phyloP scores from a whole-genome alignment of 2,113 vertebrate species.

The Macrotis lagotis region DNA sequence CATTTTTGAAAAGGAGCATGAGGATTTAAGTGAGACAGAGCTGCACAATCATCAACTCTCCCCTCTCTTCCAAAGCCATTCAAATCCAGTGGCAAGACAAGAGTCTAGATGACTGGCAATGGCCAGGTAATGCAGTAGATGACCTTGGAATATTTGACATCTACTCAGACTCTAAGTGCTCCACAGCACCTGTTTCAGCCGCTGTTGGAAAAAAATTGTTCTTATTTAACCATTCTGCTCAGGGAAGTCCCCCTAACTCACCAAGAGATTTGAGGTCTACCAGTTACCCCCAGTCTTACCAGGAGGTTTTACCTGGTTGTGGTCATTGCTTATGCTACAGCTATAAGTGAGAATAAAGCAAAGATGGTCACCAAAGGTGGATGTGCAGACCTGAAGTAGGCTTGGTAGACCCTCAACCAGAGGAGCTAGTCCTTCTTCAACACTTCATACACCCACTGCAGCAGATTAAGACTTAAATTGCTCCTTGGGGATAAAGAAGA shows the following conservation, averaged over 20 bases:
- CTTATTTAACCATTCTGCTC: background rate
- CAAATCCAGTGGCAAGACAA: background rate
- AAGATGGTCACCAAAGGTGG: background rate
- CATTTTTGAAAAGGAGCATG: background rate
- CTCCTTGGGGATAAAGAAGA: background rate
- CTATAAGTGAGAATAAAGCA: background rate
- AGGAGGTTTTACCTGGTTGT: background rate
- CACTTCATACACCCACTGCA: background rate
- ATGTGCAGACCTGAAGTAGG: background rate
- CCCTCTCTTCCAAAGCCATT: background rate
- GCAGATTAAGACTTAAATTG: background rate
- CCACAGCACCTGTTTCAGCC: background rate
- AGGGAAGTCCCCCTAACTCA: background rate
- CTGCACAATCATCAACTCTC: too few relatives aligned
- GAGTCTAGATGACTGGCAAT: background rate
- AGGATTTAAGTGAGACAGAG: background rate
- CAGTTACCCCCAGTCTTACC: background rate
- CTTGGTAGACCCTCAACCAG: background rate
- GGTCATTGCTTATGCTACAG: background rate
- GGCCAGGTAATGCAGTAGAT: background rate
- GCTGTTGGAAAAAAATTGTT: background rate
- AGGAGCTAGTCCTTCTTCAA: background rate
- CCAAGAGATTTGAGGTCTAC: background rate
- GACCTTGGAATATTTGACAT: background rate
- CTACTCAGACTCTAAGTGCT: too few relatives aligned